These are phyloP conservation scores for Leptura quadrifasciata DNA, from an alignment of 2,888 invertebrate genomes.

Conservation along the genomic window DNA sequence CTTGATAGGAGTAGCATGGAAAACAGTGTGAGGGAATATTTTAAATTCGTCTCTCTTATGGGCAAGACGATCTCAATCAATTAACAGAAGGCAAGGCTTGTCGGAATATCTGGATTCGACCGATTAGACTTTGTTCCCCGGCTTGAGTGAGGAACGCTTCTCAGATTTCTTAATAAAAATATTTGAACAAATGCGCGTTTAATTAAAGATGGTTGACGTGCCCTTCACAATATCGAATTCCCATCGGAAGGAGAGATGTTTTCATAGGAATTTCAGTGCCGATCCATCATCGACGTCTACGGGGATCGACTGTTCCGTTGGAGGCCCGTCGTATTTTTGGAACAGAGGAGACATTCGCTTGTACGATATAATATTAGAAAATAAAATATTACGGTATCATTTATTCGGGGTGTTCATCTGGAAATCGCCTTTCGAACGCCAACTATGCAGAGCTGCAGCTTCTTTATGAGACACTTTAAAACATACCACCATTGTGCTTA, in stretches of 20 bases:
- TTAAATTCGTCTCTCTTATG: neutral
- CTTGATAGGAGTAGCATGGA: no score
- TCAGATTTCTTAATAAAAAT: neutral
- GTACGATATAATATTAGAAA: neutral
- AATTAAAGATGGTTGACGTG: neutral
- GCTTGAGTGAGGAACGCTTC: neutral
- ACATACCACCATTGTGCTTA: no score
- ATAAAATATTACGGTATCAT: neutral
- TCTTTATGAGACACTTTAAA: no score
- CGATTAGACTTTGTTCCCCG: neutral
- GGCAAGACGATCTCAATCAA: neutral
- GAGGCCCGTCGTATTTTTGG: neutral
- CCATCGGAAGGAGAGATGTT: neutral
- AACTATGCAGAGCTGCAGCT: no score
- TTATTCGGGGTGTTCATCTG: no score
- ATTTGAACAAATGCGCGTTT: neutral
- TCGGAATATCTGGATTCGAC: constrained; percentile 3
- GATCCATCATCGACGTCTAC: neutral
- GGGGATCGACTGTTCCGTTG: neutral
- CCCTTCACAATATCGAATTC: constrained; percentile 2
- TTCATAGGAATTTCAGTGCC: neutral
- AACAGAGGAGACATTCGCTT: neutral
- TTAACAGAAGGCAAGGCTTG: neutral
- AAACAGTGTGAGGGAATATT: neutral
- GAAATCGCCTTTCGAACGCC: no score